Evolutionary conservation across 2,888 invertebrate genomes (phyloP).

Genomic region (Octonoba sinensis): DNA sequence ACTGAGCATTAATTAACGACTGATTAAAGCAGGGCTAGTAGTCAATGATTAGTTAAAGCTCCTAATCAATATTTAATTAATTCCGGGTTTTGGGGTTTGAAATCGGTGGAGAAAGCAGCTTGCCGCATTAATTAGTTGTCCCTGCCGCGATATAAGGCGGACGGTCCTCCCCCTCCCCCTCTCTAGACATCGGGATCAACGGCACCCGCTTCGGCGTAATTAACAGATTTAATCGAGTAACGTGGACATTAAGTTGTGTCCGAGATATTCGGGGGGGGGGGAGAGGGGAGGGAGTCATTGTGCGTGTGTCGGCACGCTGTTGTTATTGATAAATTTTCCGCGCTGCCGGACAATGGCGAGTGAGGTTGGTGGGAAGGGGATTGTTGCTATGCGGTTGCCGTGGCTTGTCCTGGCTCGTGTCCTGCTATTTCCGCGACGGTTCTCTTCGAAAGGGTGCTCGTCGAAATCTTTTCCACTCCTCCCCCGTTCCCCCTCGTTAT

Average conservation of each 20-base stretch:
- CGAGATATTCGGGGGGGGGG: slow-evolving; percentile 50
- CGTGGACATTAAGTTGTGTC: slow-evolving; percentile 63
- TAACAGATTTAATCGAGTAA: slow-evolving; percentile 64
- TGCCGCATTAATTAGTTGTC: slow-evolving; percentile 62
- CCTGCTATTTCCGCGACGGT: slow-evolving; percentile 17
- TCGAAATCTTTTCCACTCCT: background rate
- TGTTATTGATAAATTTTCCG: slow-evolving; percentile 64
- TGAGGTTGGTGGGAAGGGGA: slow-evolving; percentile 1
- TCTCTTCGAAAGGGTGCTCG: background rate
- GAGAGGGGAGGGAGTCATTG: slow-evolving; percentile 15
- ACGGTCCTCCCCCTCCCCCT: slow-evolving; percentile 14
- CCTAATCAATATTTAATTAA: slow-evolving; percentile 65
- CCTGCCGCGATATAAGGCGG: slow-evolving; percentile 8
- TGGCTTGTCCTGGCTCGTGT: slow-evolving; percentile 26
- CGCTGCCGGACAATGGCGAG: slow-evolving; percentile 53
- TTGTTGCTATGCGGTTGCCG: slow-evolving; percentile 61
- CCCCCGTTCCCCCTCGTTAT: background rate
- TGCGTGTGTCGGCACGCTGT: slow-evolving; percentile 58
- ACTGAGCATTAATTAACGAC: slow-evolving; percentile 64
- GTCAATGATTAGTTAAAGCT: slow-evolving; percentile 65
- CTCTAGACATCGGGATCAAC: slow-evolving; percentile 62
- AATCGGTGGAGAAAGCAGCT: slow-evolving; percentile 44
- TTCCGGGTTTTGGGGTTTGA: slow-evolving; percentile 59
- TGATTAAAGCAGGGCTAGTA: slow-evolving; percentile 63
- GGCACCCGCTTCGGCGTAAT: slow-evolving; percentile 62